phyloP scores from a whole-genome alignment of 2,113 vertebrate genomes.

The Corynorhinus townsendii region DNA sequence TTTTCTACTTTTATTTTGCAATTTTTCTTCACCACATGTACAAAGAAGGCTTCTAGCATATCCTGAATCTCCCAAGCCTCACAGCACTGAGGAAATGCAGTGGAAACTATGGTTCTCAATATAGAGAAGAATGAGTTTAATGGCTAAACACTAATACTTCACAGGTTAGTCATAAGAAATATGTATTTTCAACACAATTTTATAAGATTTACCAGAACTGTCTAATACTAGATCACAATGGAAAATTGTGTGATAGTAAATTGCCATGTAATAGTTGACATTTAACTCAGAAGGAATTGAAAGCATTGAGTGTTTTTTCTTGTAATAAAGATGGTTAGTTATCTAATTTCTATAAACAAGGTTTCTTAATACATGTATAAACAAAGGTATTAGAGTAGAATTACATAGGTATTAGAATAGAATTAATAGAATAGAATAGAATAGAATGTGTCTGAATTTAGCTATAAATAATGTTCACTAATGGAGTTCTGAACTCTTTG shows the following conservation, averaged over 20 bases:
- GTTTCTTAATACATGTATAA: neutral
- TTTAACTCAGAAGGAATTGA: neutral
- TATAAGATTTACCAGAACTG: neutral
- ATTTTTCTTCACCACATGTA: neutral
- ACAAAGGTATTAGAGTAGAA: neutral
- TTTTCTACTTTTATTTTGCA: neutral
- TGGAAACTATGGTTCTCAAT: neutral
- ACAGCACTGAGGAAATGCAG: neutral
- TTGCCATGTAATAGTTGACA: neutral
- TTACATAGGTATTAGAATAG: neutral
- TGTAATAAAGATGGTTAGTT: neutral
- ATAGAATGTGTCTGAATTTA: neutral
- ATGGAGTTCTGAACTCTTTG: neutral
- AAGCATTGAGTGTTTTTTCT: neutral
- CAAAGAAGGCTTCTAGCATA: neutral
- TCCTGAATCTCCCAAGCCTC: neutral
- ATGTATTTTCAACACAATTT: neutral
- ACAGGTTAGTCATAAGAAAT: neutral
- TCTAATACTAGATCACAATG: neutral
- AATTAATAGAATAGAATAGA: no score
- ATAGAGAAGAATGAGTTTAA: neutral
- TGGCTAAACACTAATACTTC: neutral
- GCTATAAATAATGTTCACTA: neutral
- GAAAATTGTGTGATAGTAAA: neutral
- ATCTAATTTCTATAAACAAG: neutral